Conservation (phyloP, 2,888 invertebrate genomes). For the Notodonta ziczac region DNA sequence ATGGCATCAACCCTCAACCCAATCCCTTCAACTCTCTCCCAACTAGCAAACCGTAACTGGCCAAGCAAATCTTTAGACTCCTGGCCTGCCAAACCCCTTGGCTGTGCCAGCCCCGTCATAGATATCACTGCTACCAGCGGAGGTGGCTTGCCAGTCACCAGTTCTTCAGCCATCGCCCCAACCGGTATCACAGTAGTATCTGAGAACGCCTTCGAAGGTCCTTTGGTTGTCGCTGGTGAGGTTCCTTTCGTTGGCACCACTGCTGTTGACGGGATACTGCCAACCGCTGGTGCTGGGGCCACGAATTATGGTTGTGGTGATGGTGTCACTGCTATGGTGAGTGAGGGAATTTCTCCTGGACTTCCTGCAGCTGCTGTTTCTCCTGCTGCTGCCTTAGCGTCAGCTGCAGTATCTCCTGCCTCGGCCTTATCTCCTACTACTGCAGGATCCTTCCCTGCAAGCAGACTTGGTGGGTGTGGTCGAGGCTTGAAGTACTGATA, state of each 20-base stretch:
- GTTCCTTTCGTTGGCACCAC: slow-evolving; percentile 38
- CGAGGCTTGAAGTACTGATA: background rate
- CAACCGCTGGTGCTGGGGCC: slow-evolving; percentile 33
- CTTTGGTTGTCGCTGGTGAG: slow-evolving; percentile 28
- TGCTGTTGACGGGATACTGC: slow-evolving; percentile 24
- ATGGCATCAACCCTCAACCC: background rate
- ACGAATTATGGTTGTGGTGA: slow-evolving; percentile 44
- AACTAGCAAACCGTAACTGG: background rate
- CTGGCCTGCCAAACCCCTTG: background rate
- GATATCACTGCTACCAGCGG: slow-evolving; percentile 25
- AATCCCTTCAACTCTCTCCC: background rate
- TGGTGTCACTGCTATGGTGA: slow-evolving; percentile 33
- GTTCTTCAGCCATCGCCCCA: slow-evolving; percentile 35
- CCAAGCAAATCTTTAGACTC: background rate
- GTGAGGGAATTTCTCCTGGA: slow-evolving; percentile 18
- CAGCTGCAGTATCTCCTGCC: slow-evolving; percentile 13
- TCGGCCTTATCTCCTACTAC: background rate
- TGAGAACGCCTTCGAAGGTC: slow-evolving; percentile 28
- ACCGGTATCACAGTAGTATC: slow-evolving; percentile 37
- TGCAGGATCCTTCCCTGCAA: background rate
- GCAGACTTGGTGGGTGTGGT: background rate
- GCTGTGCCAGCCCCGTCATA: background rate
- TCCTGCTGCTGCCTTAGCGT: slow-evolving; percentile 9
- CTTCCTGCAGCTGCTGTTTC: slow-evolving; percentile 12
- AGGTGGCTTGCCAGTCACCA: slow-evolving; percentile 36